Conservation (phyloP, 2,797 vertebrate genomes). For the Lagocephalus sceleratus region DNA sequence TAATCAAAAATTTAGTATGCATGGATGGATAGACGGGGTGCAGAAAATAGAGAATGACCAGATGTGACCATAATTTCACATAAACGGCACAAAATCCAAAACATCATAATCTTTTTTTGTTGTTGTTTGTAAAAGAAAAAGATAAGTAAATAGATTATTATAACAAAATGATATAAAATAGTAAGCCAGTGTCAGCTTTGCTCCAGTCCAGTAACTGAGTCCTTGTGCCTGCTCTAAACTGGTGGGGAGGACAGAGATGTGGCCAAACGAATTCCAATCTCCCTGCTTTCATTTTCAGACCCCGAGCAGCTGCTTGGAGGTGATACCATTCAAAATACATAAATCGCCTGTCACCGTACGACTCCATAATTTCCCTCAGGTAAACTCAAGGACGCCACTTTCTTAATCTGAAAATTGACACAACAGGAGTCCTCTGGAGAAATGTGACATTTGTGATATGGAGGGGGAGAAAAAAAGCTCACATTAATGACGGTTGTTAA, state of each 20-base stretch:
- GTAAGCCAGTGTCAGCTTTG: no score
- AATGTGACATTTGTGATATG: slow-evolving; percentile 34
- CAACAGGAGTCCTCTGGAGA: slow-evolving; percentile 40
- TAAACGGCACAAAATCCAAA: no score
- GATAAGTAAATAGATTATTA: no score
- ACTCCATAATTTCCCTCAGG: slow-evolving; percentile 68
- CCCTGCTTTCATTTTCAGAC: slow-evolving; percentile 29
- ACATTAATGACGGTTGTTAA: slow-evolving; percentile 32
- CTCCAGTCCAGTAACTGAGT: slow-evolving; percentile 9
- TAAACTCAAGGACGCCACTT: slow-evolving; percentile 45
- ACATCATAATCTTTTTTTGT: no score
- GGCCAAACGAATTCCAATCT: slow-evolving; percentile 1
- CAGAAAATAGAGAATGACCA: no score
- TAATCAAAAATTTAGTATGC: no score
- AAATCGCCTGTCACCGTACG: slow-evolving; percentile 58
- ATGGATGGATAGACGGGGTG: no score
- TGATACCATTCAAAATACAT: slow-evolving; percentile 65
- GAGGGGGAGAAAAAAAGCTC: slow-evolving; percentile 21
- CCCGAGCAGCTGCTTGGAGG: slow-evolving; percentile 59
- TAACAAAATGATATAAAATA: no score
- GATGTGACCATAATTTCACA: no score
- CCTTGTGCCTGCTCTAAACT: slow-evolving; percentile 14
- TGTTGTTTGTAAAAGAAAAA: no score
- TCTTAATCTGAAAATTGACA: slow-evolving; percentile 58
- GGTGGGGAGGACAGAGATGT: slow-evolving; percentile 17